Base-by-base conservation (phyloP, 2,113 vertebrate genomes). In the Nothoprocta pentlandii region DNA sequence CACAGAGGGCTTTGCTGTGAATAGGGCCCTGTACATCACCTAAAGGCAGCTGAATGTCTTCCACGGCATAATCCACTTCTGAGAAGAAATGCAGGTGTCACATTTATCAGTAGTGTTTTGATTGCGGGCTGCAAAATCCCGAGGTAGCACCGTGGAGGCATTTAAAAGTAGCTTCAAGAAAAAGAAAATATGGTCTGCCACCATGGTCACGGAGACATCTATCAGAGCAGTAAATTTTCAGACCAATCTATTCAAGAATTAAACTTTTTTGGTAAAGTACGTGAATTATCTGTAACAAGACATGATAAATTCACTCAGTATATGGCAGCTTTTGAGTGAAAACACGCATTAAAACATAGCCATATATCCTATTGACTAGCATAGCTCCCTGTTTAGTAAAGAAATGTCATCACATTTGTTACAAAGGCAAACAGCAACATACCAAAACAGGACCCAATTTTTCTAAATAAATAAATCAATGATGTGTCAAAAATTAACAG, bases 381-480 rank as follows among this genome's bases (percentile, higher is more conserved):
- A 0, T 76, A 94, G 94, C 88, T 85, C 84, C 75, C 95, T 96
- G 93, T 76, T 80, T 94, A 80, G 94, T 95, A 95, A 95, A 95
- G 95, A 97, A 97, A 96, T 75, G 94, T 95, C 95, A 97, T 95
- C 94, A 85, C 82, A 95, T 98, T 97, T 96, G 95, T 81, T 95
- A 93, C 96, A 97, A 97, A 97, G 93, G 94, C 96, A 97, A 97
- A 96, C 95, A 97, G 97, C 96, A 98, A 97, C 97, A 97, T 85
- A 97, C 95, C 92, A 96, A 97, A 98, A 96, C 93, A 97, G 96
- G 93, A 97, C 97, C 95, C 95, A 96, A 97, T 98, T 97, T 97
- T 97, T 97, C 97, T 97, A 98, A 97, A 98, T 98, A 98, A 98
- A 98, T 98, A 98, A 98, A 98, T 98, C 97, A 98, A 97, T 97